phyloP scores from a whole-genome alignment of 2,113 vertebrate species.

The Edolisoma coerulescens region DNA sequence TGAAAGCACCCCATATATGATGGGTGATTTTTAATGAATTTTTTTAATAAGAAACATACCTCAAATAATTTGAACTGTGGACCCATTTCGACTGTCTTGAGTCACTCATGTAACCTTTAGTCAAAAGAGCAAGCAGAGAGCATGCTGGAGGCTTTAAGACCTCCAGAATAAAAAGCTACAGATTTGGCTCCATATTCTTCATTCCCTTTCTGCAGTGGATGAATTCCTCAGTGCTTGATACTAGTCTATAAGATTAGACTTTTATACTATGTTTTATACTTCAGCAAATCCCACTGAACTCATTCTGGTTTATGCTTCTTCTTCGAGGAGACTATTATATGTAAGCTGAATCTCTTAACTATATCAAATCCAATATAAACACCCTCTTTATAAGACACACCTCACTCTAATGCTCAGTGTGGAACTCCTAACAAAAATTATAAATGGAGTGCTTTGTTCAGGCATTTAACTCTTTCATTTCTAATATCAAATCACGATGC shows the following conservation, averaged over 20 bases:
- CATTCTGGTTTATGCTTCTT: constrained; percentile 58
- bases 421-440: constrained; percentile 54
- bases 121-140: not conserved
- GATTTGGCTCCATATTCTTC: not conserved
- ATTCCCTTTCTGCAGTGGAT: not conserved
- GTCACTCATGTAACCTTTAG: not conserved
- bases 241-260: constrained; percentile 48
- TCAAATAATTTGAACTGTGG: not conserved
- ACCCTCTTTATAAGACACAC: constrained; percentile 60
- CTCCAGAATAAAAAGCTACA: not conserved
- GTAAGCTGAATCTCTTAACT: constrained; percentile 59
- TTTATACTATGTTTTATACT: constrained; percentile 51
- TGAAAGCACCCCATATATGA: not conserved
- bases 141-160: not conserved
- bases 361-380: constrained; percentile 68
- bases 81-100: not conserved
- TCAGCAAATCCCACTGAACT: constrained; percentile 59
- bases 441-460: constrained; percentile 49
- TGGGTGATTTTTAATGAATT: not conserved
- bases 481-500: constrained; percentile 3
- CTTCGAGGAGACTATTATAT: constrained; percentile 44
- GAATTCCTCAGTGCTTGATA: constrained; percentile 21
- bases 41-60: not conserved
- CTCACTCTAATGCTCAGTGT: constrained; percentile 28
- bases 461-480: constrained; percentile 43